Evolutionary conservation across 2,113 vertebrate genomes (phyloP).

Genomic region (Pachyramphus minor): DNA sequence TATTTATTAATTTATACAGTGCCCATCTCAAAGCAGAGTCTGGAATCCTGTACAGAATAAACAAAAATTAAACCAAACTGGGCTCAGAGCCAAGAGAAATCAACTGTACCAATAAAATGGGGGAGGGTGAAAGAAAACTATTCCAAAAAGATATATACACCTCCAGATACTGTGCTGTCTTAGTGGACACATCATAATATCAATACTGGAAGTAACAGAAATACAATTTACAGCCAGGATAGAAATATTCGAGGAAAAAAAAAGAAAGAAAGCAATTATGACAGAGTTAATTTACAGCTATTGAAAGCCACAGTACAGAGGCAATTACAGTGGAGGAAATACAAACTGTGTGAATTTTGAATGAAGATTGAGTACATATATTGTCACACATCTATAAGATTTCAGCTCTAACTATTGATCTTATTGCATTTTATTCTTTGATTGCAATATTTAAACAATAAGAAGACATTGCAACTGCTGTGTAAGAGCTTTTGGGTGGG

Average conservation of each 20-base stretch:
- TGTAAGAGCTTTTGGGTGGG: conserved; percentile 13
- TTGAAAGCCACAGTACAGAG: conserved; percentile 1
- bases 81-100: conserved; percentile 32
- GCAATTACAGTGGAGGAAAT: conserved; percentile 29
- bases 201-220: background rate
- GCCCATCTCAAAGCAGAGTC: conserved; percentile 25
- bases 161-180: background rate
- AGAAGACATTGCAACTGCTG: background rate
- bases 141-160: background rate
- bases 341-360: conserved; percentile 33
- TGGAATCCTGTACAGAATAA: conserved; percentile 27
- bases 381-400: background rate
- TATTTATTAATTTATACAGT: conserved; percentile 56
- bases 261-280: background rate
- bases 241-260: background rate
- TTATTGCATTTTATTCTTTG: background rate
- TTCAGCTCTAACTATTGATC: conserved; percentile 16
- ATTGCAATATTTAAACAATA: background rate
- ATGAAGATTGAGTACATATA: background rate
- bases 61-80: conserved; percentile 53
- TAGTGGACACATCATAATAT: background rate
- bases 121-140: background rate
- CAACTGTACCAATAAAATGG: background rate
- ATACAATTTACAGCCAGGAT: background rate
- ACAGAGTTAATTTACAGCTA: conserved; percentile 45